Conservation (phyloP, 2,797 vertebrate species). For the Microctenopoma steveboyesi region DNA sequence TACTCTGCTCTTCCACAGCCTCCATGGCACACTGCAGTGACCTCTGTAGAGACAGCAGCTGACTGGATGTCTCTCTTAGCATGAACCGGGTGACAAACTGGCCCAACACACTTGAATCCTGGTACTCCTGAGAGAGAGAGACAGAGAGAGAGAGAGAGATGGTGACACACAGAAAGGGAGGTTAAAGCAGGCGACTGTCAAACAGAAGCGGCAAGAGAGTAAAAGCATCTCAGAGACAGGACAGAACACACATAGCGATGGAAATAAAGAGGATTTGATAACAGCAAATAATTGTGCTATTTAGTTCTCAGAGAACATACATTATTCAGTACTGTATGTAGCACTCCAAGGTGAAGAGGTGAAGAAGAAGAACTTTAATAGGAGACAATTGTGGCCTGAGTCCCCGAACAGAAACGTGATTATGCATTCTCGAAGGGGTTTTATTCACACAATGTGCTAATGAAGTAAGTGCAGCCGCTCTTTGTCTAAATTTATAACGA, state of each 20-base stretch:
- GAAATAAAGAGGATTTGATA: constrained; percentile 14
- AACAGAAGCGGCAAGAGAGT: neutral
- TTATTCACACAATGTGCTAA: constrained; percentile 19
- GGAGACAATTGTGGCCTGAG: constrained; percentile 37
- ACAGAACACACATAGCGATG: neutral
- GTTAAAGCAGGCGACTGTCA: neutral
- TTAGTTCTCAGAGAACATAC: constrained; percentile 40
- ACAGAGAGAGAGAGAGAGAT: constrained; percentile 27
- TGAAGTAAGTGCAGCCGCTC: constrained; percentile 18
- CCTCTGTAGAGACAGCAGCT: constrained; percentile 92
- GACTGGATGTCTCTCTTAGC: constrained; percentile 91
- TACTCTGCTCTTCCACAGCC: constrained; percentile 91
- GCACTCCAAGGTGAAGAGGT: constrained; percentile 45
- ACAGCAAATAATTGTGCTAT: constrained; percentile 34
- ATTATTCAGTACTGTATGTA: constrained; percentile 45
- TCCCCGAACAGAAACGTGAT: constrained; percentile 49
- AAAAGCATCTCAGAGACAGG: constrained; percentile 1
- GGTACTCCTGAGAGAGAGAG: constrained; percentile 85
- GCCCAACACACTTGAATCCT: constrained; percentile 90
- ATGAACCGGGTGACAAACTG: constrained; percentile 95
- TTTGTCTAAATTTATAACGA: constrained; percentile 42
- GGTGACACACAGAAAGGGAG: constrained; percentile 10
- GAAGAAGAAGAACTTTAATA: constrained; percentile 36
- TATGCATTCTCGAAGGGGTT: constrained; percentile 40
- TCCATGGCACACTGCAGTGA: constrained; percentile 94